Evolutionary conservation across 2,797 vertebrate genomes (phyloP).

Genomic region (Sparus aurata): DNA sequence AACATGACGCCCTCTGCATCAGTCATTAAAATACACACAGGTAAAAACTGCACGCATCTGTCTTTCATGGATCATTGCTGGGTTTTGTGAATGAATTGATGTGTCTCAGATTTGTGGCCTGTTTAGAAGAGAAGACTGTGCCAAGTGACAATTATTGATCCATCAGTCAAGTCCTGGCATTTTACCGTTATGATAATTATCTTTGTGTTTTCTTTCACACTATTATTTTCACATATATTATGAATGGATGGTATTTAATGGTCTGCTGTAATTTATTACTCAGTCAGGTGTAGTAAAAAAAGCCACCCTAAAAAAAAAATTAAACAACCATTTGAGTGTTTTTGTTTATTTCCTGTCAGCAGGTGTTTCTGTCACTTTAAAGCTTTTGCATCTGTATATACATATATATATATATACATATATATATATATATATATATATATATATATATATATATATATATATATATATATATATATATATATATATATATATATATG

Average conservation of each 20-base stretch:
- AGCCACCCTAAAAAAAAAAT: background rate
- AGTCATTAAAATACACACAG: conserved; percentile 83
- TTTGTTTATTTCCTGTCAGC: conserved; percentile 15
- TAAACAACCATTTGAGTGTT: background rate
- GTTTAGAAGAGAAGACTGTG: background rate
- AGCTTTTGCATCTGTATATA: background rate
- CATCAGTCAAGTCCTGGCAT: conserved; percentile 3
- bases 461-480: too few species aligned
- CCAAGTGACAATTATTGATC: conserved; percentile 20
- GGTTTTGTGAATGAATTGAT: background rate
- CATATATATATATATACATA: too few species aligned
- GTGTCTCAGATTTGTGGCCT: background rate
- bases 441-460: too few species aligned
- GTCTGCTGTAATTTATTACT: conserved; percentile 22
- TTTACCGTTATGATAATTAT: conserved; percentile 14
- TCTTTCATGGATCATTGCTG: conserved; percentile 42
- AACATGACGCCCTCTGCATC: conserved; percentile 69
- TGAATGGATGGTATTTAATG: conserved; percentile 10
- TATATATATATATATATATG: too few species aligned
- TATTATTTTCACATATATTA: background rate
- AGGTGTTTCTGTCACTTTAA: background rate
- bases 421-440: too few species aligned
- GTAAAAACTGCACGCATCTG: conserved; percentile 54
- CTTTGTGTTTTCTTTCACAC: conserved; percentile 13
- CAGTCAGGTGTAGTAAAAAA: conserved; percentile 15